Evolutionary conservation across 2,113 vertebrate genomes (phyloP).

Genomic region (Tragelaphus scriptus): DNA sequence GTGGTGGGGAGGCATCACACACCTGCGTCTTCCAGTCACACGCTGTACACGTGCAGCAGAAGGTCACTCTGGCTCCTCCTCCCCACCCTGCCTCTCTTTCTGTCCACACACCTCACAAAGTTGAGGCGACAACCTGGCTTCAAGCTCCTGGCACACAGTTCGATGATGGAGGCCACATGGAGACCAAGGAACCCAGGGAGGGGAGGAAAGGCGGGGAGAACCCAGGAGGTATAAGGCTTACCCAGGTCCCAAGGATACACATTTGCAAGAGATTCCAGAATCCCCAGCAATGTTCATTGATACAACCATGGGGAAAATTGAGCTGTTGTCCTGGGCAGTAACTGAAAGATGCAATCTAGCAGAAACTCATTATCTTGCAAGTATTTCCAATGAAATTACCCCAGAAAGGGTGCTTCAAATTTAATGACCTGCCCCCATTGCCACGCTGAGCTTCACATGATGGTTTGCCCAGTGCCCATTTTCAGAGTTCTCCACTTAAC

Average conservation of each 20-base stretch:
- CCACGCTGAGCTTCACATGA: accelerated
- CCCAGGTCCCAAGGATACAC: not conserved
- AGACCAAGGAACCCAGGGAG: not conserved
- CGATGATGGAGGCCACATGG: not conserved
- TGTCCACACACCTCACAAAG: not conserved
- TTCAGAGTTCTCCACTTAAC: not conserved
- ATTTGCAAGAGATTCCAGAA: conserved; percentile 18
- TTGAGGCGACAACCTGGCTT: not conserved
- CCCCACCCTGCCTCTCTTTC: not conserved
- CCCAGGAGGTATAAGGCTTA: not conserved
- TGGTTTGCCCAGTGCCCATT: accelerated
- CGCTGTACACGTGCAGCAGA: accelerated
- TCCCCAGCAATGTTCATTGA: not conserved
- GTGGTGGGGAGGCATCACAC: accelerated
- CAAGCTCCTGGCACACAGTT: not conserved
- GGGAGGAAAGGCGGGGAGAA: not conserved
- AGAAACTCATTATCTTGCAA: not conserved
- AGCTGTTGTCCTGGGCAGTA: not conserved
- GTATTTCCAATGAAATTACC: not conserved
- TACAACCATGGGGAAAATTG: not conserved
- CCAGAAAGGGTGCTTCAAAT: not conserved
- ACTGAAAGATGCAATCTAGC: not conserved
- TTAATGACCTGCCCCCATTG: accelerated
- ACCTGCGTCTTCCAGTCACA: not conserved
- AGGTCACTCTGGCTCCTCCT: not conserved